Evolutionary conservation across 2,797 vertebrate species (phyloP), one percentile per base, ranked within the genome.

Genomic region (Choloepus didactylus): DNA sequence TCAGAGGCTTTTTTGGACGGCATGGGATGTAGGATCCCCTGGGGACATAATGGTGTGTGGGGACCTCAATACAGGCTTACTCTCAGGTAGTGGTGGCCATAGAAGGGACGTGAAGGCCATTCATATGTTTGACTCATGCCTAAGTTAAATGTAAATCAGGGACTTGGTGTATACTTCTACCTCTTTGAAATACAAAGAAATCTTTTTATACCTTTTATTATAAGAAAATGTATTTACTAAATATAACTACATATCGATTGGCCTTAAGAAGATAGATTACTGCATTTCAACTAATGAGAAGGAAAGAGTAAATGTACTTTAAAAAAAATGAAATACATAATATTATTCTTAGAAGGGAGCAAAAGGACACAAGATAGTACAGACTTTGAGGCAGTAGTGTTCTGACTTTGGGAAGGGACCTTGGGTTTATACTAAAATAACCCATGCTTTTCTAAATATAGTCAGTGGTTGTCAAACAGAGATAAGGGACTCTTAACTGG

Each of bases 201-300:
- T 23, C 5, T 51, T 54, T 81, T 44, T 49, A 83, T 46, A 31
- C 6, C 44, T 46, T 19, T 85, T 35, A 80, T 76, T 41, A 88
- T 75, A 83, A 73, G 87, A 85, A 87, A 96, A 86, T 83, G 5
- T 49, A 77, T 79, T 51, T 49, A 69, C 67, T 59, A 94, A 70
- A 27, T 86, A 46, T 41, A 73, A 72, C 38, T 92, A 77, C 16
- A 79, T 91, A 94, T 93, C 81, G 1, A 62, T 70, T 64, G 89
- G 31, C 35, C n/a, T 84, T 91, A 18, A 95, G 76, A 67, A 18
- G 10, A 5, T 31, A 6, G 38, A 41, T 87, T 79, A 72, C 87
- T 75, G 16, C 38, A 12, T 56, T 46, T 76, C 87, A 73, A 92
- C 91, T 67, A 75, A 84, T 60, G 76, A 73, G 46, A 41, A 64